phyloP scores from a whole-genome alignment of 2,797 vertebrate species.

The Odontamblyopus lacepedii region DNA sequence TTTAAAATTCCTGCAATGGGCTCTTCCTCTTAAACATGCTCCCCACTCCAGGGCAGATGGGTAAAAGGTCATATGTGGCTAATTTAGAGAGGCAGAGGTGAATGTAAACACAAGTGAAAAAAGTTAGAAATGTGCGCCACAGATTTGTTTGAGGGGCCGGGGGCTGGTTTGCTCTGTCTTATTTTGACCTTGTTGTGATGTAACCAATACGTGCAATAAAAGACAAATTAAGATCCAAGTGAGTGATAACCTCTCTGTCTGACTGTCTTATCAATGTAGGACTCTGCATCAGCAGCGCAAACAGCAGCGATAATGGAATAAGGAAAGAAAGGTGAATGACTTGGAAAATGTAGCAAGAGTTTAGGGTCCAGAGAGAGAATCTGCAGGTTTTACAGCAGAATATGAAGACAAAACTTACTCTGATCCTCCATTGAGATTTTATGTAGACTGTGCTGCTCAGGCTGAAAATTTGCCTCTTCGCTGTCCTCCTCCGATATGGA shows the following conservation, averaged over 20 bases:
- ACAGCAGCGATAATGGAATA: slow-evolving; percentile 25
- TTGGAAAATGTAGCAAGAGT: background rate
- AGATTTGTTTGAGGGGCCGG: slow-evolving; percentile 24
- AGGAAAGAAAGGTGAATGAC: slow-evolving; percentile 17
- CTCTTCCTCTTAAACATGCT: slow-evolving; percentile 34
- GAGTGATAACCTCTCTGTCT: slow-evolving; percentile 42
- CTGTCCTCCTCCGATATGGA: slow-evolving; percentile 75
- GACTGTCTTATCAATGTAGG: slow-evolving; percentile 50
- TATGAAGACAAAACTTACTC: slow-evolving; percentile 68
- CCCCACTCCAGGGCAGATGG: slow-evolving; percentile 50
- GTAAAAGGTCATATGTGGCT: slow-evolving; percentile 38
- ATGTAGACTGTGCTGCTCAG: slow-evolving; percentile 67
- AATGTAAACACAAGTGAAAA: slow-evolving; percentile 55
- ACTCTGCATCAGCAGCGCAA: slow-evolving; percentile 23
- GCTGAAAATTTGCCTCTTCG: slow-evolving; percentile 69
- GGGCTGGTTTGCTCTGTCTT: slow-evolving; percentile 44
- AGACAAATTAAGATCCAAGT: slow-evolving; percentile 52
- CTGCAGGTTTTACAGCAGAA: background rate
- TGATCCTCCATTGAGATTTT: slow-evolving; percentile 76
- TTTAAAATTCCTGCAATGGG: slow-evolving; percentile 33
- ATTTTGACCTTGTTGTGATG: slow-evolving; percentile 65
- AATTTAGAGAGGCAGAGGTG: slow-evolving; percentile 38
- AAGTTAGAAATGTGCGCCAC: slow-evolving; percentile 26
- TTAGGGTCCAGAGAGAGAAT: background rate
- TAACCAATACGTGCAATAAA: slow-evolving; percentile 61